phyloP scores from a whole-genome alignment of 2,113 vertebrate genomes.

The Psilopsiagon aurifrons region DNA sequence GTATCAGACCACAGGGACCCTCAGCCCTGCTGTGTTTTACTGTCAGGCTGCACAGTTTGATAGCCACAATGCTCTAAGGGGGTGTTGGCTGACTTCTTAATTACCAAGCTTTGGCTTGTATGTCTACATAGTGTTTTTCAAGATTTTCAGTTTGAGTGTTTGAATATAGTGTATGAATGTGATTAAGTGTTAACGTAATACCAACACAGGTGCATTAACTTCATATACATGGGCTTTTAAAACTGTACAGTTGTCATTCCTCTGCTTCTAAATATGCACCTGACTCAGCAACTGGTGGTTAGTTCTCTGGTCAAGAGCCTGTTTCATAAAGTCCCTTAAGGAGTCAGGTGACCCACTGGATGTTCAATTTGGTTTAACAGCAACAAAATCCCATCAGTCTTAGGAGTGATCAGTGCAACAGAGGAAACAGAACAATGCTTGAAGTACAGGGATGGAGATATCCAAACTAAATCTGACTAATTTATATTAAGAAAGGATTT shows the following conservation, averaged over 20 bases:
- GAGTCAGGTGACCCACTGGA: slow-evolving; percentile 45
- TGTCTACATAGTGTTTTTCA: background rate
- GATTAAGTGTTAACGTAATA: background rate
- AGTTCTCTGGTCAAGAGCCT: slow-evolving; percentile 63
- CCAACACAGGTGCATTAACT: background rate
- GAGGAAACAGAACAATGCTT: slow-evolving; percentile 13
- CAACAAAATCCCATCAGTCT: slow-evolving; percentile 29
- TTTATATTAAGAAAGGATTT: slow-evolving; percentile 30
- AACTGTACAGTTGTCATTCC: slow-evolving; percentile 45
- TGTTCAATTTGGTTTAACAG: slow-evolving; percentile 61
- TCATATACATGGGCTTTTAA: background rate
- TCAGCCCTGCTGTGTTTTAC: background rate
- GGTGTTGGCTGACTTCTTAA: background rate
- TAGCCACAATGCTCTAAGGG: accelerated
- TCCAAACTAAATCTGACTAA: slow-evolving; percentile 13
- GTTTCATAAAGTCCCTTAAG: slow-evolving; percentile 65
- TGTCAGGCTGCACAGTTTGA: background rate
- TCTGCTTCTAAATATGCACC: background rate
- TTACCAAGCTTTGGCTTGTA: background rate
- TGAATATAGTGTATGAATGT: background rate
- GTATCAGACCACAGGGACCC: background rate
- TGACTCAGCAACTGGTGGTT: slow-evolving; percentile 52
- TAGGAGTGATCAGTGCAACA: slow-evolving; percentile 24
- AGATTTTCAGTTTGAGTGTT: background rate
- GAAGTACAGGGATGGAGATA: background rate